phyloP scores from a whole-genome alignment of 1,140 invertebrate species.

The Ephestia elutella region DNA sequence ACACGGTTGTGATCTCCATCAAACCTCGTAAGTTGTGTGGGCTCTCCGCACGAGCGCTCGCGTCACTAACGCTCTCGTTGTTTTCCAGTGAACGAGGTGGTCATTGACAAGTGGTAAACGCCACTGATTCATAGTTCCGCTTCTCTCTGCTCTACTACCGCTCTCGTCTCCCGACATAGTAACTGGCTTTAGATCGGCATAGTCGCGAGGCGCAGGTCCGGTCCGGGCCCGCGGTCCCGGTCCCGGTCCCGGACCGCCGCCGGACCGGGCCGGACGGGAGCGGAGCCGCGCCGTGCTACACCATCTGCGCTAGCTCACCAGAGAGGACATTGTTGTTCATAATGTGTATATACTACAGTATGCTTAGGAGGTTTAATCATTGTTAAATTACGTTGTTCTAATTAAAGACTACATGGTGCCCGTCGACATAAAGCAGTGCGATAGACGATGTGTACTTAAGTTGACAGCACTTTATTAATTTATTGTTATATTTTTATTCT shows the following conservation, averaged over 20 bases:
- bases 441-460: conserved; percentile 74
- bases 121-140: conserved; percentile 68
- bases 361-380: conserved; percentile 72
- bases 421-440: conserved; percentile 70
- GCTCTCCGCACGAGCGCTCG: conserved; percentile 48
- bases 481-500: conserved; percentile 73
- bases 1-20: conserved; percentile 68
- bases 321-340: conserved; percentile 68
- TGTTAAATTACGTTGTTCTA: conserved; percentile 71
- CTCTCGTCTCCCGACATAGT: conserved; percentile 57
- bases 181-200: conserved; percentile 43
- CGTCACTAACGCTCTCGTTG: conserved; percentile 69
- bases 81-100: conserved; percentile 77
- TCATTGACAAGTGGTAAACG: conserved; percentile 77
- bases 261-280: conserved; percentile 24
- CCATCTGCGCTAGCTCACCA: conserved; percentile 48
- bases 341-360: conserved; percentile 73
- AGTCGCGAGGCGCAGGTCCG: conserved; percentile 23
- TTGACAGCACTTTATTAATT: conserved; percentile 70
- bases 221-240: conserved; percentile 14
- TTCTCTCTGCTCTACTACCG: conserved; percentile 65
- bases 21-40: conserved; percentile 62
- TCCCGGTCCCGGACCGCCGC: conserved; percentile 17
- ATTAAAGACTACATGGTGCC: conserved; percentile 73
- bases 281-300: conserved; percentile 18